A percentile compares a stretch with the other conserved stretches of the same genome.
Evolutionary conservation across 1,140 invertebrate species (phyloP).

Genomic region (Drosophila pandora): DNA sequence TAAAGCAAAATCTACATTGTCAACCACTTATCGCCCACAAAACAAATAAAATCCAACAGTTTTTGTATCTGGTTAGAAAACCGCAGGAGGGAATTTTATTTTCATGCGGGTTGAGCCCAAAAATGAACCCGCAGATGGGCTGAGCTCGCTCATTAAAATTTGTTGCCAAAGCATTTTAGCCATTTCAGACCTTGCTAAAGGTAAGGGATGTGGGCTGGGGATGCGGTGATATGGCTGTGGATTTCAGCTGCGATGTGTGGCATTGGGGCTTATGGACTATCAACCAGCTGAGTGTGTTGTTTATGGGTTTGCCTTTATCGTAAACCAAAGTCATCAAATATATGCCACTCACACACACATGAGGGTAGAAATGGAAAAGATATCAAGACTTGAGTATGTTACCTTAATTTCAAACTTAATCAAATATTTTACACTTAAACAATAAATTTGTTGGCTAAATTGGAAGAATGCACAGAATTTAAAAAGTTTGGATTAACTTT

Average conservation of each 20-base stretch:
- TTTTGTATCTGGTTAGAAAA: constrained; percentile 28
- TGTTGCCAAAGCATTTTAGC: constrained; percentile 14
- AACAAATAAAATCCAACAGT: constrained; percentile 73
- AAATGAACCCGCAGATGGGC: constrained; percentile 48
- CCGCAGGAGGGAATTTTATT: constrained; percentile 41
- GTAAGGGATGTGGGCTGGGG: constrained; percentile 12
- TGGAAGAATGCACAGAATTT: neutral
- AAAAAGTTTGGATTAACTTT: neutral
- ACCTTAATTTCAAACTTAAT: constrained; percentile 36
- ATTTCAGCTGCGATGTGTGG: constrained; percentile 5
- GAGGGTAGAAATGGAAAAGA: constrained; percentile 24
- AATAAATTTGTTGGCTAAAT: neutral
- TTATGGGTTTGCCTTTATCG: constrained; percentile 39
- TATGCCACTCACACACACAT: constrained; percentile 17
- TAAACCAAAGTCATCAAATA: constrained; percentile 46
- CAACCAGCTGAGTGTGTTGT: constrained; percentile 41
- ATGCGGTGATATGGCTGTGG: neutral
- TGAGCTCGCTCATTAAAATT: constrained; percentile 46
- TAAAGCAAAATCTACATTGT: constrained; percentile 50
- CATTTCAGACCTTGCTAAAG: constrained; percentile 5
- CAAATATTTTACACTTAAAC: constrained; percentile 12
- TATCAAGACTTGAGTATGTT: constrained; percentile 28
- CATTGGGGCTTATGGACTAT: constrained; percentile 29
- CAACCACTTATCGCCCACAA: constrained; percentile 75
- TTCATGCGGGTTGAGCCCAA: constrained; percentile 37